Base-by-base conservation (phyloP, 2,888 invertebrate species). In the Taphrorychus bicolor region DNA sequence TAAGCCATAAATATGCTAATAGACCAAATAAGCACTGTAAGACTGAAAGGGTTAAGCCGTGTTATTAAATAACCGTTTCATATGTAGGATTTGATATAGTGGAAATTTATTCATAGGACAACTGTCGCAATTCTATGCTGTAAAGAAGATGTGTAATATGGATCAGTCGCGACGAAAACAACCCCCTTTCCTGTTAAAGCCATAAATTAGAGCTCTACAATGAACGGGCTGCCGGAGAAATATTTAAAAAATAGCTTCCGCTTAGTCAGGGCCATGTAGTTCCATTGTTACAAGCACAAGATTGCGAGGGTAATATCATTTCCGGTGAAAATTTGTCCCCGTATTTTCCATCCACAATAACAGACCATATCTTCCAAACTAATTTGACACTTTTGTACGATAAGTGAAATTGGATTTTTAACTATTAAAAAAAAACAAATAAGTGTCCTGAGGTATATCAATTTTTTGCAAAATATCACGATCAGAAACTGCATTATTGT, bases 191-290 rank as follows among this genome's bases (percentile, higher is more conserved):
- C 24, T 59, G 57, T 54, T 54, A 66, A 52, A 53, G 52, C 56
- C 42, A 59, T 69, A 69, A 69, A 69, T 68, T 64, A 59, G 54
- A 54, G 22, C 32, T 48, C 22, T 49, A 59, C 63, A 54, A 61
- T 16, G 41, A 67, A 67, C 61, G 24, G 48, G 59, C 69, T 69
- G 64, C 56, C 48, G 23, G 64, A 69, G 69, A 64, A 69, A 64
- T 69, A 69, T 69, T 69, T 69, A 69, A 69, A 69, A 69, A 69
- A 69, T 69, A 48, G 59, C 60, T 60, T 69, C 69, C 69, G 69
- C 60, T 64, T 57, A 45, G 41, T 67, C 67, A 67, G 67, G 67
- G 61, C 41, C 60, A 17, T 61, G 60, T 61, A 62, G 58, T 61
- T 57, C 53, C 53, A 67, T 67, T 67, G 67, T 67, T 62, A 53